Percentiles rank a stretch among this genome's conserved stretches.
phyloP scores from a whole-genome alignment of 2,113 vertebrate genomes.

The Acanthisitta chloris region DNA sequence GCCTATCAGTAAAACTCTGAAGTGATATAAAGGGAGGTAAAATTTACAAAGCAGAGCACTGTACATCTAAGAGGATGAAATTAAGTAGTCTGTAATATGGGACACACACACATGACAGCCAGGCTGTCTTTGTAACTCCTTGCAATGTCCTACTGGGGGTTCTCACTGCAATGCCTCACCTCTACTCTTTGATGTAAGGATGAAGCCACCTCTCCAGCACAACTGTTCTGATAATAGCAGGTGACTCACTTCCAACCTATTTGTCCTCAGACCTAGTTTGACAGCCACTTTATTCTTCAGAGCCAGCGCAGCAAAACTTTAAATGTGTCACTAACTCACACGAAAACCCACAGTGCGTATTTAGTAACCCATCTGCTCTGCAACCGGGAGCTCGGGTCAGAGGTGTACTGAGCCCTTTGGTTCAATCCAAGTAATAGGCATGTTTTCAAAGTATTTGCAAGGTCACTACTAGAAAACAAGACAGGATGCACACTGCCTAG shows the following conservation, averaged over 20 bases:
- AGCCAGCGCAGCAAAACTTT: background rate
- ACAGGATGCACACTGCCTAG: background rate
- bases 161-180: background rate
- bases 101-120: background rate
- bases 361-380: conserved; percentile 12
- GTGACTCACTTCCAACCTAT: conserved; percentile 18
- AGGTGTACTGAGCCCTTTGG: background rate
- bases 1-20: background rate
- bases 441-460: background rate
- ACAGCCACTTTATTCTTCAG: background rate
- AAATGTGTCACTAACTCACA: background rate
- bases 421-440: background rate
- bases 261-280: conserved; percentile 46
- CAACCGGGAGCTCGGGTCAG: background rate
- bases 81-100: background rate
- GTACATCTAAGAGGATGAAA: background rate
- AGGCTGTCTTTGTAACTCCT: background rate
- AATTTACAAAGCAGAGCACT: background rate
- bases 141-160: background rate
- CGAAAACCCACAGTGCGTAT: background rate
- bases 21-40: background rate
- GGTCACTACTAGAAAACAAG: background rate
- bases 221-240: background rate
- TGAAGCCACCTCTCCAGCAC: background rate
- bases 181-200: background rate